Evolutionary conservation across 2,888 invertebrate species (phyloP).

Genomic region (Polylopha cassiicola): DNA sequence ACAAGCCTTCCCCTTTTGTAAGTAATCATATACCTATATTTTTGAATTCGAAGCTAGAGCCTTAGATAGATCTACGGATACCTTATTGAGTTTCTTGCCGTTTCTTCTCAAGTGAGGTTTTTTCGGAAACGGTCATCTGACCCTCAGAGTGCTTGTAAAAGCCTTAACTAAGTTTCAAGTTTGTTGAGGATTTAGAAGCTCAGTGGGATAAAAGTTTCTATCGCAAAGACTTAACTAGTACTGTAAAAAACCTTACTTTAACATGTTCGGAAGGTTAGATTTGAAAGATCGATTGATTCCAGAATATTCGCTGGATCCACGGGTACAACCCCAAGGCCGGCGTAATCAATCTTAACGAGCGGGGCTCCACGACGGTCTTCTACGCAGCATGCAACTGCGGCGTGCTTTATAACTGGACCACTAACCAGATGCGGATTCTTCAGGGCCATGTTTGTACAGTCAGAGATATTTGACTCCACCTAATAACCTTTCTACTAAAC

Average conservation of each 20-base stretch:
- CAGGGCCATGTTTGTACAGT: conserved; percentile 81
- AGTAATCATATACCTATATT: conserved; percentile 25
- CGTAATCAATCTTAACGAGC: conserved; percentile 77
- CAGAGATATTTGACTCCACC: neutral
- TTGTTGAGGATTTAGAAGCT: too few species aligned
- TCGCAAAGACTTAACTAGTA: too few species aligned
- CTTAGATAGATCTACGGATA: too few species aligned
- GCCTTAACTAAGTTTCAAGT: too few species aligned
- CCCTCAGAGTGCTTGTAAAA: too few species aligned
- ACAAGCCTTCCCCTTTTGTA: conserved; percentile 60
- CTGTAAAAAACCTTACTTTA: neutral
- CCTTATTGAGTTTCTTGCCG: too few species aligned
- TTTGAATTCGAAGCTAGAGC: too few species aligned
- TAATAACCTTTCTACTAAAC: neutral
- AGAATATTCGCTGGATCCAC: conserved; percentile 80
- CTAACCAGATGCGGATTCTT: conserved; percentile 77
- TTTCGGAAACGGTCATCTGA: too few species aligned
- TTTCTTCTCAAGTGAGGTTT: too few species aligned
- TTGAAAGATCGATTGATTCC: conserved; percentile 19
- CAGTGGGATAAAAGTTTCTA: too few species aligned
- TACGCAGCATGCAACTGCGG: conserved; percentile 81
- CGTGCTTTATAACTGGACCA: conserved; percentile 80
- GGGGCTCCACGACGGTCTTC: conserved; percentile 70
- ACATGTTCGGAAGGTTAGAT: neutral
- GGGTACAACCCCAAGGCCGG: conserved; percentile 79